A percentile compares a stretch with the other conserved stretches of the same genome.
phyloP scores from a whole-genome alignment of 2,113 vertebrate genomes.

The Microtus oregoni region DNA sequence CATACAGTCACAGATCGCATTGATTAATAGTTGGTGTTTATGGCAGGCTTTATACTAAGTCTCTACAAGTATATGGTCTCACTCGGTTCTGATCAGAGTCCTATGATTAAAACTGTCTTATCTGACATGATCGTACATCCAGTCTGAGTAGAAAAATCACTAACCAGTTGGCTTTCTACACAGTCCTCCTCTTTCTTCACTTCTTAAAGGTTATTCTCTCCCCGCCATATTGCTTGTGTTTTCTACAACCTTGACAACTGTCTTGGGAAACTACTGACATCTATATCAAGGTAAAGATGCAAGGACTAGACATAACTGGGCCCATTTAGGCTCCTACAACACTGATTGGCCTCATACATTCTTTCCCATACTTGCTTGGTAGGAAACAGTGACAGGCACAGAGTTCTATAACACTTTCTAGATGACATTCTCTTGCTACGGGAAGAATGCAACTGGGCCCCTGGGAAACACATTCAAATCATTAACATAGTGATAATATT shows the following conservation, averaged over 20 bases:
- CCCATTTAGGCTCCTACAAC: background rate
- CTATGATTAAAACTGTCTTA: background rate
- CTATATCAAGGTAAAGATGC: background rate
- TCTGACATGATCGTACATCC: background rate
- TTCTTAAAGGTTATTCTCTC: conserved; percentile 35
- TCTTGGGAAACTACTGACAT: conserved; percentile 22
- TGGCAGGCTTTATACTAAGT: background rate
- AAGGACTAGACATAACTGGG: background rate
- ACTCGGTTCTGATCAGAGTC: background rate
- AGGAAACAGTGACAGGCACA: background rate
- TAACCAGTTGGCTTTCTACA: background rate
- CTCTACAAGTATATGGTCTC: background rate
- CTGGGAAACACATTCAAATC: background rate
- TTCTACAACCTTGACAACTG: background rate
- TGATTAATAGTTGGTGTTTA: background rate
- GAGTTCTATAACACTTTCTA: background rate
- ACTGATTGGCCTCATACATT: background rate
- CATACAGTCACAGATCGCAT: background rate
- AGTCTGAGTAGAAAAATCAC: conserved; percentile 35
- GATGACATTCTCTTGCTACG: background rate
- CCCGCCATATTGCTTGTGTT: background rate
- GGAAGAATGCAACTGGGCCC: background rate
- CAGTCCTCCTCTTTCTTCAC: background rate
- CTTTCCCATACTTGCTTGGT: background rate
- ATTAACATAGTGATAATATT: background rate